Evolutionary conservation across 2,888 invertebrate species (phyloP).

Genomic region (Mylabris sibirica): DNA sequence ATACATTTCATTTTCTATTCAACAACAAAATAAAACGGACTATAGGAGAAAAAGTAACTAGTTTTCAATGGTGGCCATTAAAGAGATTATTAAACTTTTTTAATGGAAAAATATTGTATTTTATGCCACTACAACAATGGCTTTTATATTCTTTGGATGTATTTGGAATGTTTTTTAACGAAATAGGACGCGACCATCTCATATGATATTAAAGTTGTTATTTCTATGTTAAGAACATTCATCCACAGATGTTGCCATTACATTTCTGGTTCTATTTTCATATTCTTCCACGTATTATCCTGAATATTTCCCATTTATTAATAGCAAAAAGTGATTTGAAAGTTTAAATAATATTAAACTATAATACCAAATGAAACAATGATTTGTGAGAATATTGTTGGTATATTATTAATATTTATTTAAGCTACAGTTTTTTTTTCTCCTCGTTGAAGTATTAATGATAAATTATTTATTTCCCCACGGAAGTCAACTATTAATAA

Average conservation of each 20-base stretch:
- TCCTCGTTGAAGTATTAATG: background rate
- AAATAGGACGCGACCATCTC: slow-evolving; percentile 24
- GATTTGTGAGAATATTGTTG: background rate
- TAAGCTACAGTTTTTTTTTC: background rate
- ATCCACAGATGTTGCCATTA: slow-evolving; percentile 36
- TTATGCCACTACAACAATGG: background rate
- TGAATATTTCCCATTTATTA: background rate
- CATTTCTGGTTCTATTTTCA: background rate
- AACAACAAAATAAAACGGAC: background rate
- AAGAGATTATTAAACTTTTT: background rate
- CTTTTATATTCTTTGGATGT: background rate
- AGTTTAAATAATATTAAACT: background rate
- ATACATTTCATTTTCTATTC: background rate
- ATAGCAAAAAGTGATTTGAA: background rate
- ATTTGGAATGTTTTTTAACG: slow-evolving; percentile 32
- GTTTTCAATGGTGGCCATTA: background rate
- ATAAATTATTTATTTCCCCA: slow-evolving; percentile 5
- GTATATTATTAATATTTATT: background rate
- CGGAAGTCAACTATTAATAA: background rate
- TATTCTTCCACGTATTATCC: background rate
- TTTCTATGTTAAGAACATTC: slow-evolving; percentile 35
- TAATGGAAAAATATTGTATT: background rate
- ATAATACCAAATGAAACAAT: background rate
- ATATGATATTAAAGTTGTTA: slow-evolving; percentile 41
- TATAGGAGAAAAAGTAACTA: background rate